These are phyloP conservation scores for Hemicrepidius hirtus DNA, from an alignment of 2,888 invertebrate species.

Conservation along the genomic window DNA sequence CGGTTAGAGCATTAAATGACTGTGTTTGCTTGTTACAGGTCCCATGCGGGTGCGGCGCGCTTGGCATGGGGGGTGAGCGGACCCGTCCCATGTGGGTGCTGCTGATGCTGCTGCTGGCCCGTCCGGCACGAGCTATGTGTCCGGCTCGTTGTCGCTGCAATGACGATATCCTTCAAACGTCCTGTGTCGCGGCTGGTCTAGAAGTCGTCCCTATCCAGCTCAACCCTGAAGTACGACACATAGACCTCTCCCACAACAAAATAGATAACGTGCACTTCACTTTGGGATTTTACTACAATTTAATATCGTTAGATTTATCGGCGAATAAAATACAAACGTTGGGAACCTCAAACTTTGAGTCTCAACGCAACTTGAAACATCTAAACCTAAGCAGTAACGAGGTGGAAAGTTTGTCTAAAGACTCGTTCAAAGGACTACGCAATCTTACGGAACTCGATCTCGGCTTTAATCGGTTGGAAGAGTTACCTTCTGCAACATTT, in stretches of 20 bases:
- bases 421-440: conserved; percentile 84
- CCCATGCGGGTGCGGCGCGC: conserved; percentile 68
- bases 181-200: conserved; percentile 85
- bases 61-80: conserved; percentile 70
- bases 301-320: conserved; percentile 88
- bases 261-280: conserved; percentile 87
- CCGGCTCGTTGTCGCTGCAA: conserved; percentile 88
- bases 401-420: conserved; percentile 82
- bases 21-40: conserved; percentile 66
- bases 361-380: conserved; percentile 82
- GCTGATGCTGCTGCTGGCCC: conserved; percentile 74
- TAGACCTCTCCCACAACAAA: conserved; percentile 89
- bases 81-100: conserved; percentile 71
- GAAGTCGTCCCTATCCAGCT: conserved; percentile 92
- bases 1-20: conserved; percentile 37
- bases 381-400: conserved; percentile 87
- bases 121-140: conserved; percentile 74
- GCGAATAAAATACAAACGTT: conserved; percentile 87
- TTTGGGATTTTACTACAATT: conserved; percentile 86
- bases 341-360: conserved; percentile 88
- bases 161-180: conserved; percentile 85
- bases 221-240: conserved; percentile 89
- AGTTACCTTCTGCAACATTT: conserved; percentile 85
- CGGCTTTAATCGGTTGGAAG: conserved; percentile 85
- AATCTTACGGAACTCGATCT: conserved; percentile 82